Percentiles rank a stretch among this genome's conserved stretches.
These are phyloP conservation scores for Sminthopsis crassicaudata DNA, from an alignment of 2,113 vertebrate genomes.

Conservation along the genomic window DNA sequence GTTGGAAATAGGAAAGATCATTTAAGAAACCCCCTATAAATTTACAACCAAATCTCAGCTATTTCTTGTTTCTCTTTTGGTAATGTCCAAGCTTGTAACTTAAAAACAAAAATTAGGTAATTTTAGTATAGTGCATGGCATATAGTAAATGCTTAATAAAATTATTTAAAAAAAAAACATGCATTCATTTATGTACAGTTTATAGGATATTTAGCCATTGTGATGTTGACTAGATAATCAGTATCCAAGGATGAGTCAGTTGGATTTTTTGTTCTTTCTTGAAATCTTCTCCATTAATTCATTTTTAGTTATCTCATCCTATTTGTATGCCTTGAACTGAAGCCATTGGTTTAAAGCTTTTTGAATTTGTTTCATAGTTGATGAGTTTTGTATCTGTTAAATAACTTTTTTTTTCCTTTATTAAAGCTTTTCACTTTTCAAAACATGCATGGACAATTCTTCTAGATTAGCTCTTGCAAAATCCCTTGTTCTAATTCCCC, in stretches of 20 bases:
- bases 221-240: background rate
- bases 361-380: background rate
- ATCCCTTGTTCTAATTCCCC: too few species aligned
- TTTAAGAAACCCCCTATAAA: conserved; percentile 7
- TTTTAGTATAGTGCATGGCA: background rate
- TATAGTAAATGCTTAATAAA: background rate
- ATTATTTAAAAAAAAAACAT: too few species aligned
- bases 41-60: background rate
- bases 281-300: background rate
- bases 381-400: background rate
- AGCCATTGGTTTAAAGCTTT: background rate
- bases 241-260: background rate
- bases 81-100: background rate
- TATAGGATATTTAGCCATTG: background rate
- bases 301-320: background rate
- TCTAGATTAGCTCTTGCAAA: too few species aligned
- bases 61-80: background rate
- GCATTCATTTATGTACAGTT: too few species aligned
- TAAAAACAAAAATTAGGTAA: conserved; percentile 36
- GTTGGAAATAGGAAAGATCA: conserved; percentile 28
- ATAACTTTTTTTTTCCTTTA: background rate
- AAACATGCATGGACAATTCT: too few species aligned
- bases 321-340: background rate
- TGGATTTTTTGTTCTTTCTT: conserved; percentile 12
- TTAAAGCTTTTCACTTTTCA: too few species aligned